Base-by-base conservation (phyloP, 2,797 vertebrate species). In the Brachyrhaphis roseni region DNA sequence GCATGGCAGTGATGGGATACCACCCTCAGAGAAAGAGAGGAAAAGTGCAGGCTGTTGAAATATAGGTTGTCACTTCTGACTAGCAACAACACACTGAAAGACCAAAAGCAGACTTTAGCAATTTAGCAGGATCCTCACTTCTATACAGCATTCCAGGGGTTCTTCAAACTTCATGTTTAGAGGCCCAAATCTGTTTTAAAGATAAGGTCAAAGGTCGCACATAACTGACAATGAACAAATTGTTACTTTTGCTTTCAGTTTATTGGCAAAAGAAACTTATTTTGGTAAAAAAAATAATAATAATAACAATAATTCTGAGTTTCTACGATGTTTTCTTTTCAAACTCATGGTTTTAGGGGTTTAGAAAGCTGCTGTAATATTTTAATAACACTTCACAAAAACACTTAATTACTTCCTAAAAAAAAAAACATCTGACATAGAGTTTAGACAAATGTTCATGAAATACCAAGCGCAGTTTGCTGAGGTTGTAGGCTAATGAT, bases 21-120 rank as follows among this genome's bases (percentile, higher is more conserved):
- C 93, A 93, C 93, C 92, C 93, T 94, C 90, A 83, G 89, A 93
- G 93, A 92, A 83, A 20, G 90, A 89, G 90, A 88, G 84, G 85
- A 91, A 89, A 92, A 93, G 92, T 91, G 87, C 89, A 90, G 89
- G 82, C 90, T 90, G 85, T 83, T 84, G 89, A 94, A 94, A 92
- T 93, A 92, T 90, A 93, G 91, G 85, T 91, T 93, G 94, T 94
- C 93, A 93, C 90, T 86, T 88, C 84, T 90, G 91, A 90, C 88
- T 88, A 90, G 89, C 77, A 47, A 86, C 85, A 76, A 84, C 85
- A 87, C 89, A 91, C 90, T 66, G 91, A 91, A 92, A 88, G 89
- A 93, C 82, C 79, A 62, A 81, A 45, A 81, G 72, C 83, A 90
- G 78, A 88, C 87, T 79, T 84, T 80, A 75, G 46, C 81, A 72